Evolutionary conservation across 2,888 invertebrate species (phyloP), one percentile per base, ranked within the genome.

Genomic region (Noctua pronuba): DNA sequence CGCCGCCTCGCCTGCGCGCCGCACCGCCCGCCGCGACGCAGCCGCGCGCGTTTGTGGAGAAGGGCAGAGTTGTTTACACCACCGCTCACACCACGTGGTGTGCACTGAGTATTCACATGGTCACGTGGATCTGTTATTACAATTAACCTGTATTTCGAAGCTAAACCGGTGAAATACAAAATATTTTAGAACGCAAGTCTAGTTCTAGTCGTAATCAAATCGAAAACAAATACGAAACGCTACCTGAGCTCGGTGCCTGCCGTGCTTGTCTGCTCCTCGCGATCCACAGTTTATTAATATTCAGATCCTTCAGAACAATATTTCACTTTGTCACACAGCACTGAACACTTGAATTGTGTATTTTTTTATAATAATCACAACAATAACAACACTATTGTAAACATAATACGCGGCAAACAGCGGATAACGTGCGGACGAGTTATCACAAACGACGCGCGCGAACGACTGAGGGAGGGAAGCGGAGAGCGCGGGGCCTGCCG

Each of bases 191-290:
- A 88, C 88, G 88, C 46, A 73, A 79, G 41, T 82, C 74, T 82
- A 77, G 68, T 67, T 82, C 90, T 89, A 92, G 88, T 87, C 87
- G 90, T 94, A 94, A 93, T 94, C 92, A 94, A 91, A 94, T 94
- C 91, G 91, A 95, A 95, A 95, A 95, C 93, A 92, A 89, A 94
- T 93, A 92, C 86, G 91, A 93, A 93, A 94, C 92, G 92, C 91
- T 95, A 96, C 96, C 96, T 95, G 94, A 94, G 95, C 95, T 95
- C 95, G 95, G 94, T 93, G 95, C 91, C 93, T 93, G 95, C 94
- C 95, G 96, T 95, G 93, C 93, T 92, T 92, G 92, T 92, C 92
- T 91, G 90, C 90, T 93, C 90, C 92, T 91, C 89, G 88, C 90
- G 88, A 92, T 93, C 92, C 92, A 94, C 94, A 92, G 88, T 92